Evolutionary conservation across 2,113 vertebrate species (phyloP).

Genomic region (Phyllostomus hastatus): DNA sequence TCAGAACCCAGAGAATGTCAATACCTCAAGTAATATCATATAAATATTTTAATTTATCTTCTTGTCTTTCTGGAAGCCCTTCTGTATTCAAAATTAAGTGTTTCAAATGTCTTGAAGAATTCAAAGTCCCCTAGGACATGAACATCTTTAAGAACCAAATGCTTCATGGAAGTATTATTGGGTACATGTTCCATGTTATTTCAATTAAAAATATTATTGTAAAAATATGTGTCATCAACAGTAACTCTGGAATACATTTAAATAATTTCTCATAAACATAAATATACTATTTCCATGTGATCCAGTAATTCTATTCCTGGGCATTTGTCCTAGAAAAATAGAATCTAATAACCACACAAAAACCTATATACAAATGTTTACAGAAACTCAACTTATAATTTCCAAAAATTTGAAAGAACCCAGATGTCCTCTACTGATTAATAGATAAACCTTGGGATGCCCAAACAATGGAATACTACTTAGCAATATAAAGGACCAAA

Average conservation of each 20-base stretch:
- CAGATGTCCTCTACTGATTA: background rate
- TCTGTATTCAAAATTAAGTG: background rate
- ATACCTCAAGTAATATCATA: background rate
- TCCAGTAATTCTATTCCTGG: background rate
- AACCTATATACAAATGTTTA: background rate
- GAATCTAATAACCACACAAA: background rate
- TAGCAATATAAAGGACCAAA: background rate
- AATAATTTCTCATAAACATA: background rate
- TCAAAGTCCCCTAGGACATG: background rate
- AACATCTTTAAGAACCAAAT: background rate
- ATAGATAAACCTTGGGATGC: background rate
- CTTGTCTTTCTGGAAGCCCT: background rate
- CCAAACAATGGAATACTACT: background rate
- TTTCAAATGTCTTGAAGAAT: background rate
- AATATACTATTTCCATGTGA: background rate
- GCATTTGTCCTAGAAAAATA: background rate
- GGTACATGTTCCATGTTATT: background rate
- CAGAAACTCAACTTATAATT: background rate
- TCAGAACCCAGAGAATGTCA: background rate
- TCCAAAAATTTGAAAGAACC: background rate
- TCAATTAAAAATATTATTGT: background rate
- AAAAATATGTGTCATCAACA: background rate
- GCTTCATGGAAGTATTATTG: background rate
- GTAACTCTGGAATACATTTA: background rate
- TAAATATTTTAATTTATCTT: constrained; percentile 16